phyloP scores from a whole-genome alignment of 2,888 invertebrate species.

The Pantelozetes paolii region DNA sequence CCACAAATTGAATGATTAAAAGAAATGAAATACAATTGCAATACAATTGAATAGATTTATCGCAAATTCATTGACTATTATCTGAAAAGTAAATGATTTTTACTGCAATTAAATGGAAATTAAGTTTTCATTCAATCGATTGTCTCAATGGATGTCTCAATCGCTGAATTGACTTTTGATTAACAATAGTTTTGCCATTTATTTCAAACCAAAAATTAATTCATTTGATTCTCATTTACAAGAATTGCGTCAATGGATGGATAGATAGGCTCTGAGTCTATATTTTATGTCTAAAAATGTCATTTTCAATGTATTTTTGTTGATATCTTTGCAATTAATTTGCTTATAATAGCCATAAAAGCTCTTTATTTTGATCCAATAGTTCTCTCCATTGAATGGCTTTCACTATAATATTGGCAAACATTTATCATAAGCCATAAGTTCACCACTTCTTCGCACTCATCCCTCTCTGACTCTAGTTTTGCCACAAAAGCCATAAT shows the following conservation, averaged over 20 bases:
- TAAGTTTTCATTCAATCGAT: neutral
- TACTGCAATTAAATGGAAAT: slow-evolving; percentile 5
- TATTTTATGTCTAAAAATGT: too few relatives aligned
- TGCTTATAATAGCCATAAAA: neutral
- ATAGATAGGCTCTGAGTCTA: too few relatives aligned
- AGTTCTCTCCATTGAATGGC: slow-evolving; percentile 13
- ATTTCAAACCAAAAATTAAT: too few relatives aligned
- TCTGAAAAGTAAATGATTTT: neutral
- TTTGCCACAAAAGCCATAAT: slow-evolving; percentile 28
- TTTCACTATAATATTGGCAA: neutral
- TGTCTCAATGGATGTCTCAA: neutral
- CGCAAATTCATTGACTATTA: neutral
- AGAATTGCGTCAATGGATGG: too few relatives aligned
- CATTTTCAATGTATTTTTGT: slow-evolving; percentile 3
- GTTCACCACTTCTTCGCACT: slow-evolving; percentile 20
- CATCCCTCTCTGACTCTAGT: neutral
- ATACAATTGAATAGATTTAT: too few relatives aligned
- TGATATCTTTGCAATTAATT: slow-evolving; percentile 30
- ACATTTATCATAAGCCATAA: slow-evolving; percentile 36
- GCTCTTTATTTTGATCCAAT: slow-evolving; percentile 33
- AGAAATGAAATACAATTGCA: too few relatives aligned
- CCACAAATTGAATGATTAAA: too few relatives aligned
- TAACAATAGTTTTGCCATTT: neutral
- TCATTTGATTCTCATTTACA: too few relatives aligned
- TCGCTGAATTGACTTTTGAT: neutral